These are phyloP conservation scores for Pterocles burchelli DNA, from an alignment of 2,113 vertebrate genomes.

Conservation along the genomic window DNA sequence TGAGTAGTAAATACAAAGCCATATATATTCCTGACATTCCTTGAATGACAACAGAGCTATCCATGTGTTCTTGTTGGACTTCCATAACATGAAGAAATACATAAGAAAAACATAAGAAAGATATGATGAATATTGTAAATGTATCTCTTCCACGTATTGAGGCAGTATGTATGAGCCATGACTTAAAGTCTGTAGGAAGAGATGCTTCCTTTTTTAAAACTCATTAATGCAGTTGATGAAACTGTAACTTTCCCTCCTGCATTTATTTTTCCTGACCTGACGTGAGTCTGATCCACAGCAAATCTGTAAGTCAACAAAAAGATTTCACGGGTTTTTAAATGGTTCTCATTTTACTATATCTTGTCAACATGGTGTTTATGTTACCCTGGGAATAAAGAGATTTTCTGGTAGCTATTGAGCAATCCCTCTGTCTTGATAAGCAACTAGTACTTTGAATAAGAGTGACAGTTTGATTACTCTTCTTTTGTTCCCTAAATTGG, in stretches of 20 bases:
- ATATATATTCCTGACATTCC: not conserved
- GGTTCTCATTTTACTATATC: not conserved
- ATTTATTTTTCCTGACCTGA: not conserved
- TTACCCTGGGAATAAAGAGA: not conserved
- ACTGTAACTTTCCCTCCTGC: not conserved
- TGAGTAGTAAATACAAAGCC: not conserved
- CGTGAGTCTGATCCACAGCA: not conserved
- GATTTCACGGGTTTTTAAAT: not conserved
- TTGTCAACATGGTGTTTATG: not conserved
- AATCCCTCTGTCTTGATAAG: not conserved
- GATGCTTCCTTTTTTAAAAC: not conserved
- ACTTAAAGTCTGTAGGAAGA: not conserved
- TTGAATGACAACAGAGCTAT: not conserved
- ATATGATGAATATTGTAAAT: not conserved
- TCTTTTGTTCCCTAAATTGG: not conserved
- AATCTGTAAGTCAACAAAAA: not conserved
- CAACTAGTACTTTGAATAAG: not conserved
- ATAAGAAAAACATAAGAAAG: too few relatives aligned
- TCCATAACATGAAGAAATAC: not conserved
- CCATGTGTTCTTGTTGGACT: not conserved
- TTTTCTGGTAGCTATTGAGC: not conserved
- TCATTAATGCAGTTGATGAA: not conserved
- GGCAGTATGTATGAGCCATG: not conserved
- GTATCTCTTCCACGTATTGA: not conserved
- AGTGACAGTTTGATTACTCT: not conserved